Evolutionary conservation across 1,140 invertebrate genomes (phyloP), one percentile per base, ranked within the genome.

Genomic region (Pentalonia nigronervosa): DNA sequence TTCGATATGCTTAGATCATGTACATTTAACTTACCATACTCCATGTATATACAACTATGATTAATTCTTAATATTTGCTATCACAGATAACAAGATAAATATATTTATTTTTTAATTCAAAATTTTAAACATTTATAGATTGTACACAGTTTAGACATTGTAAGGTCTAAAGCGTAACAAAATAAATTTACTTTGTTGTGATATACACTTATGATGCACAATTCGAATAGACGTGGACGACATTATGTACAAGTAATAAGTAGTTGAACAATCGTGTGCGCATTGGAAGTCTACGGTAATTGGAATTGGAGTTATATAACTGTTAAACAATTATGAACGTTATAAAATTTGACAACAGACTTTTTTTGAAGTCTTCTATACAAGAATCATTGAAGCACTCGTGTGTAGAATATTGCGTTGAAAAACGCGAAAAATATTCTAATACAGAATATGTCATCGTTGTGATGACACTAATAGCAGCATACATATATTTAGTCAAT

Each of bases 331-430:
- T 36, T 20, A 92, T 93, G 91, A 86, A 84, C 3, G 20, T 86
- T 41, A 86, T 93, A 30, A 86, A n/a, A 7, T 41, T 48, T 36
- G 91, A 93, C 2, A 14, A 93, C 11, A 83, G 25, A 17, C 47
- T 84, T 36, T 48, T 93, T 9, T 86, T 93, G 25, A 93, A 93
- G 25, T 86, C 91, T 8, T 93, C 91, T 1, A 86, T 36, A 25
- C 81, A 86, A 21, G 81, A 93, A 6, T 36, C 81, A 34, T 30
- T 93, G 20, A 93, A 93, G 56, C 76, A 84, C 34, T 93, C 91
- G 17, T 93, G 91, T 14, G 20, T 93, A 86, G 91, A 93, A 56
- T 93, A 93, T 56, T 53, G 76, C 23, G 50, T 93, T 17, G 91
- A 93, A 45, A 93, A 56, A 41, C 91, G 45, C 7, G 7, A 86